Percentiles rank a stretch among this genome's conserved stretches.
phyloP scores from a whole-genome alignment of 2,113 vertebrate species.

The Gallinago undulata region DNA sequence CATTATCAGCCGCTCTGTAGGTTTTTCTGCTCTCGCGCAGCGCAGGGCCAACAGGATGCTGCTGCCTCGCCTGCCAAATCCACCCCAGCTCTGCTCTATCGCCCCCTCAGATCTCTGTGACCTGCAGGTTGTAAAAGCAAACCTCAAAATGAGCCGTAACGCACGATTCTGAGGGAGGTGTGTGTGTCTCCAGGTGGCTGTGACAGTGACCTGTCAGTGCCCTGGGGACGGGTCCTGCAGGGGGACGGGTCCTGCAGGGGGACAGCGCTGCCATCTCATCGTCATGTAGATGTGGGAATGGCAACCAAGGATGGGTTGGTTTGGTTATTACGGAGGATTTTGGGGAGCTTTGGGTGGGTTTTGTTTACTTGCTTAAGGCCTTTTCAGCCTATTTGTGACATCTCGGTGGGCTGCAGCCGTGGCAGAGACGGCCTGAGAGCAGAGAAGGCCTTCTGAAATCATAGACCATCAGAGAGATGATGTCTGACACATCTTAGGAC shows the following conservation, averaged over 20 bases:
- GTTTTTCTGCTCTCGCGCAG: not conserved
- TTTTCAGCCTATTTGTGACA: not conserved
- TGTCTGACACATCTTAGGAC: not conserved
- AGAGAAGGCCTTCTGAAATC: not conserved
- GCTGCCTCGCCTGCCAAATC: not conserved
- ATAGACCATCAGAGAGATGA: no score
- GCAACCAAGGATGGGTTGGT: accelerated
- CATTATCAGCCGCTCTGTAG: not conserved
- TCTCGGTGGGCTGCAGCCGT: not conserved
- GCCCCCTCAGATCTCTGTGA: not conserved
- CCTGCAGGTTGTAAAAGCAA: not conserved
- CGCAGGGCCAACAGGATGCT: not conserved
- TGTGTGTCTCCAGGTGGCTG: accelerated
- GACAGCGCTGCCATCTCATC: accelerated
- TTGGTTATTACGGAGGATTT: accelerated
- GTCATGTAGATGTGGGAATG: accelerated
- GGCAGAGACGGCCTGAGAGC: not conserved
- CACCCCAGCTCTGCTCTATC: not conserved
- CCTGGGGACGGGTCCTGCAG: not conserved
- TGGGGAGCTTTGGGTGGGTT: accelerated
- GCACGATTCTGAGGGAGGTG: not conserved
- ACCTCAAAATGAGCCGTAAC: not conserved
- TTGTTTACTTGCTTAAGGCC: not conserved
- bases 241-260: not conserved
- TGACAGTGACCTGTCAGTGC: not conserved